phyloP scores from a whole-genome alignment of 2,113 vertebrate genomes.

The Gobiocypris rarus region DNA sequence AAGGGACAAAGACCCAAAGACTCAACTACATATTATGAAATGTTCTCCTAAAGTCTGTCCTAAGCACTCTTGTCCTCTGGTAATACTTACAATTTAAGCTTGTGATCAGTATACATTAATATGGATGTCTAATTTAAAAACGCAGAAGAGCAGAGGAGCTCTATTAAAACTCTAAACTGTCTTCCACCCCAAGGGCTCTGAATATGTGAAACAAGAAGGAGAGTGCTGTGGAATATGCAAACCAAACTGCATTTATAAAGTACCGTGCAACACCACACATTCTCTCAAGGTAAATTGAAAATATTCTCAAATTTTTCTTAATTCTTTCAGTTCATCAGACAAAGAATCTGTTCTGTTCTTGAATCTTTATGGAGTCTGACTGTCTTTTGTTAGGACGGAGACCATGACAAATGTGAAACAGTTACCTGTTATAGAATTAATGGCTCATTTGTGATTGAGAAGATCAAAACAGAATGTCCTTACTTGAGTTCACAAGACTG shows the following conservation, averaged over 20 bases:
- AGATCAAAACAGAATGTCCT: conserved; percentile 81
- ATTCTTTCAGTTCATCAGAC: conserved; percentile 73
- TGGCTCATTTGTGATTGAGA: conserved; percentile 71
- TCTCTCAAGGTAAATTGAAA: conserved; percentile 64
- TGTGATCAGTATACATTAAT: neutral
- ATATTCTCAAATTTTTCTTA: neutral
- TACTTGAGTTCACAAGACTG: neutral
- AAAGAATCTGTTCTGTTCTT: neutral
- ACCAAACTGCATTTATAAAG: conserved; percentile 61
- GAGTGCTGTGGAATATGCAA: conserved; percentile 86
- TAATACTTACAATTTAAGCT: conserved; percentile 65
- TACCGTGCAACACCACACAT: conserved; percentile 46
- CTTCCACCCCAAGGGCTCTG: conserved; percentile 65
- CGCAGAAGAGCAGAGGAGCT: too few relatives aligned
- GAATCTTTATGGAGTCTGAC: neutral
- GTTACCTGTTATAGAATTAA: conserved; percentile 76
- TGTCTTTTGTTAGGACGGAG: conserved; percentile 73
- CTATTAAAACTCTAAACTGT: too few relatives aligned
- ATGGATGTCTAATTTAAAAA: too few relatives aligned
- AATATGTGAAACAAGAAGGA: conserved; percentile 59
- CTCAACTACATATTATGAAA: conserved; percentile 48
- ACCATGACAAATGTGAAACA: conserved; percentile 77
- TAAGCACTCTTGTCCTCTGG: conserved; percentile 66
- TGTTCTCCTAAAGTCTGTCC: conserved; percentile 74
- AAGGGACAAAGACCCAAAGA: conserved; percentile 54